Evolutionary conservation across 2,888 invertebrate genomes (phyloP), one percentile per base, ranked within the genome.

Genomic region (Luperina nickerlii): DNA sequence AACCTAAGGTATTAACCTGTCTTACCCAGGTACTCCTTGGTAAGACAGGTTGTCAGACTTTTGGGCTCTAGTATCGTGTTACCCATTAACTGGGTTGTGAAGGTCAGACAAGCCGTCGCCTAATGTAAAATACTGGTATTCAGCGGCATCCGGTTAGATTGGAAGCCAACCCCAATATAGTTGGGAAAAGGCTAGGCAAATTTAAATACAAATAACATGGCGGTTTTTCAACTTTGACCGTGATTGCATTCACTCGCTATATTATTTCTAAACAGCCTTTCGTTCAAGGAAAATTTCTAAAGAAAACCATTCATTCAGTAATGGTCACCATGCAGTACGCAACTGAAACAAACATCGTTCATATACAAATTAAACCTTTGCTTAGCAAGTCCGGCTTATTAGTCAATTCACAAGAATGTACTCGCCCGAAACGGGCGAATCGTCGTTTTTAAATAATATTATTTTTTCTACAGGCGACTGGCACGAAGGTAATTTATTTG

Each of bases 281-380:
- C 13, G 1, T 48, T 79, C 4, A 27, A 70, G 15, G 2, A 51
- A 81, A 42, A 62, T 27, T 4, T 2, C 9, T 24, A 15, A 42
- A 15, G 20, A 74, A 72, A 51, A 42, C 27, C 27, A 42, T 80
- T 9, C 27, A 42, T 80, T 9, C 6, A 27, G n/a, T 60, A 42
- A 57, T 32, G 8, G 38, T 45, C 32, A 81, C 51, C 20, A 27
- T 38, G 6, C 27, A 51, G 60, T 79, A 54, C 45, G 3, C 65
- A n/a, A 78, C n/a, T 54, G 65, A 78, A 63, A 27, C 45, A 82
- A 82, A 74, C 48, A 80, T 42, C 27, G 38, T 82, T 45, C 63
- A 74, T 81, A 78, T 74, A 73, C 51, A 82, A 79, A 75, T 82
- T 27, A 75, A 45, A 57, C 38, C 54, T 75, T 74, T 66, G 63